Evolutionary conservation across 2,113 vertebrate genomes (phyloP), one percentile per base, ranked within the genome.

Genomic region (Otis tarda): DNA sequence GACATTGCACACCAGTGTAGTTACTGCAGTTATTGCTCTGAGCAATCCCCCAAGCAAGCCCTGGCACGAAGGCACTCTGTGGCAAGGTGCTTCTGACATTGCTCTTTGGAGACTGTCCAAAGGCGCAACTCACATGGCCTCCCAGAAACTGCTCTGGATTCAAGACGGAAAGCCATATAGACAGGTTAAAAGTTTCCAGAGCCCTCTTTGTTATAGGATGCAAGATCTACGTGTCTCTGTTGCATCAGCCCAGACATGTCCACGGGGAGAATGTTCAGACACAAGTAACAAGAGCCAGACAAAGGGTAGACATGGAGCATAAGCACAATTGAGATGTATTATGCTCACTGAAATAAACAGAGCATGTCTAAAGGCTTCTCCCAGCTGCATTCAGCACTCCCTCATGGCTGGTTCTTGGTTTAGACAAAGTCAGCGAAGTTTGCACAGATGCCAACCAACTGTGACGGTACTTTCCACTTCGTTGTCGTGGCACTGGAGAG

Each of bases 11-110:
- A 79, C 15, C 43, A 73, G 21, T 2, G 28, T 28, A 86, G n/a
- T 35, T 83, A 63, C 89, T 43, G 50, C 41, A 87, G 83, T 50
- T 64, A 68, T 60, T 68, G 43, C 55, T 43, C 52, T 0, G 0
- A 84, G 69, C 47, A 56, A 45, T 47, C 27, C 20, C 31, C 28
- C 31, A 21, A 4, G 35, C 53, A 90, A 94, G 41, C 28, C 28
- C 24, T 0, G 0, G 25, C 24, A 64, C 39, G 1, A 1, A 79
- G 41, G 31, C 37, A 45, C 18, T 14, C 33, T 1, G 0, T 28
- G 57, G 68, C 47, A 53, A 89, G 19, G 31, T 50, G 56, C 56
- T 91, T 37, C 63, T 53, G 68, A 37, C 43, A 37, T 28, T 37
- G 39, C 19, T 68, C 56, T 75, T 37, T 52, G 53, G 60, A 94